These are phyloP conservation scores for Galeopterus variegatus DNA, from an alignment of 2,113 vertebrate genomes.

Conservation along the genomic window DNA sequence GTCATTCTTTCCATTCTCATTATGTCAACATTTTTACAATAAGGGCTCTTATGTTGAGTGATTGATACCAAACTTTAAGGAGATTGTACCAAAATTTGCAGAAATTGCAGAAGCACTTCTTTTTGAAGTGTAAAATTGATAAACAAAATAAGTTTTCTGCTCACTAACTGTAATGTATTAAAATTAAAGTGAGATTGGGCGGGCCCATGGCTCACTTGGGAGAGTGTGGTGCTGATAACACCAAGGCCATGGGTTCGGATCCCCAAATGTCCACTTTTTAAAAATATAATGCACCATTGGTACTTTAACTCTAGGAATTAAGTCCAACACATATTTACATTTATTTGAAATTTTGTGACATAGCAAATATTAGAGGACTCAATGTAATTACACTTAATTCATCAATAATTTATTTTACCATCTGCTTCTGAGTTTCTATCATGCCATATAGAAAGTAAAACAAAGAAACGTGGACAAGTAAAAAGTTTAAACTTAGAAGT, in stretches of 20 bases:
- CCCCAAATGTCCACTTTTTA: neutral
- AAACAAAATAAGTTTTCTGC: slow-evolving; percentile 23
- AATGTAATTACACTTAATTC: slow-evolving; percentile 12
- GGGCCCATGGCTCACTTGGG: no score
- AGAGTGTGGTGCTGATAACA: no score
- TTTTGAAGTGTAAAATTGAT: slow-evolving; percentile 54
- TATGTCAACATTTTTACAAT: slow-evolving; percentile 59
- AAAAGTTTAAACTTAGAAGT: slow-evolving; percentile 34
- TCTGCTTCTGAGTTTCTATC: slow-evolving; percentile 29
- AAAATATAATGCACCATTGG: neutral
- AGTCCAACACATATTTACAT: neutral
- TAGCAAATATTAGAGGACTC: slow-evolving; percentile 42
- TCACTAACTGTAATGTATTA: slow-evolving; percentile 28
- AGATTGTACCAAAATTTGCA: slow-evolving; percentile 28
- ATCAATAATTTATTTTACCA: slow-evolving; percentile 23
- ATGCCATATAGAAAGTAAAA: neutral
- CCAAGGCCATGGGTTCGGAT: no score
- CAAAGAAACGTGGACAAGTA: neutral
- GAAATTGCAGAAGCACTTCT: slow-evolving; percentile 48
- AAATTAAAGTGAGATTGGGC: neutral
- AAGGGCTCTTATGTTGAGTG: neutral
- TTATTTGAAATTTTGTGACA: slow-evolving; percentile 40
- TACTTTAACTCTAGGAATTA: slow-evolving; percentile 43
- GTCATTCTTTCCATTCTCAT: neutral
- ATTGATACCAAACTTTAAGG: slow-evolving; percentile 29